Base-by-base conservation (phyloP, 2,113 vertebrate species). In the Myotis davidii region DNA sequence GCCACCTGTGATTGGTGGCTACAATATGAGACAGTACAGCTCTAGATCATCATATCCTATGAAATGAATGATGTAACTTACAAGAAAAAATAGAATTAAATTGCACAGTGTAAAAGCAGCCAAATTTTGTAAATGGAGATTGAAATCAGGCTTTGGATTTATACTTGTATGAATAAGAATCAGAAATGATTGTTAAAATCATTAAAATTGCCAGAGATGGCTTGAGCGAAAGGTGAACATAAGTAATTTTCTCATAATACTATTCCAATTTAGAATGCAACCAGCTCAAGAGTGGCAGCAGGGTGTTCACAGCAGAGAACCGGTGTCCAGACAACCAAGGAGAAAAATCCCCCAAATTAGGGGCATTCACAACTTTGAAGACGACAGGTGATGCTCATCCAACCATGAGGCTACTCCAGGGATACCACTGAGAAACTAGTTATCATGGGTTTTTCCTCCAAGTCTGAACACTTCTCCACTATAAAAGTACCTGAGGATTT, bases 351-450 rank as follows among this genome's bases (percentile, higher is more conserved):
- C 29, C 45, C 2, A 3, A 52, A 21, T 3, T 13, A 3, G 9
- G 20, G 67, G 13, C 64, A 17, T 7, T 11, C 56, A 54, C 1
- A 34, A 6, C 54, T 48, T 37, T 67, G 61, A 27, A 61, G 25
- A 69, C 12, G 3, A 21, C 1, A 39, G 23, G 25, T 17, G 17
- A 3, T 0, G 0, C 29, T 17, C 25, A 29, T 54, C 3, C 4
- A 32, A 27, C n/a, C 16, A 4, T 18, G 32, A 90, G 13, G 14
- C 39, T 48, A 7, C 48, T 52, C 73, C 88, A 81, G n/a, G 4
- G 12, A 50, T 1, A 13, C 29, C 20, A 27, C 29, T 29, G 6
- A 65, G 54, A 77, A 50, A 39, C 4, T 29, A 20, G 5, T 25
- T 17, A 18, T 1, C 25, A 3, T 73, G 32, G 3, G 13, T 5